A percentile compares a stretch with the other conserved stretches of the same genome.
These are phyloP conservation scores for Chiloscyllium plagiosum DNA, from an alignment of 2,113 vertebrate genomes.

Conservation along the genomic window DNA sequence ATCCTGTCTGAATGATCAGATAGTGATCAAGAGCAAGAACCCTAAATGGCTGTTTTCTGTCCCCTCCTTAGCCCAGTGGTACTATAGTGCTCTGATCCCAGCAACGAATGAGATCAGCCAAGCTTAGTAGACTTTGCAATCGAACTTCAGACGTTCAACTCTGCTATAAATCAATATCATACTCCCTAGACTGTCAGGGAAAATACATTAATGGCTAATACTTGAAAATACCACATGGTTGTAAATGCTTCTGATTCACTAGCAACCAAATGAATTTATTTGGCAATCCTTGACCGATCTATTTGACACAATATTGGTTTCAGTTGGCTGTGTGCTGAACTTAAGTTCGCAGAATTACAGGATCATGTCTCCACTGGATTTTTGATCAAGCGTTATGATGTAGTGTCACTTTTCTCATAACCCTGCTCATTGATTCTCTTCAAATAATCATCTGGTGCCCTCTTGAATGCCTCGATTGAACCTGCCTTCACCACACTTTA, in stretches of 20 bases:
- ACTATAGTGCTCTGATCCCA: not conserved
- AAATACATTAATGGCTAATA: not conserved
- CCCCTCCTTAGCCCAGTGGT: not conserved
- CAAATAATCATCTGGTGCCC: too few relatives aligned
- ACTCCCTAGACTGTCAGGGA: not conserved
- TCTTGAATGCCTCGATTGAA: too few relatives aligned
- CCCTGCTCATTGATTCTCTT: too few relatives aligned
- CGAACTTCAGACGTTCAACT: not conserved
- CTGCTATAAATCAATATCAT: not conserved
- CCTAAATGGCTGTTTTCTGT: not conserved
- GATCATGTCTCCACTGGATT: too few relatives aligned
- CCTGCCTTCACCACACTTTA: too few relatives aligned
- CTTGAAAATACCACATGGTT: not conserved
- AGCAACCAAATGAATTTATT: not conserved
- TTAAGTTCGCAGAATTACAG: too few relatives aligned
- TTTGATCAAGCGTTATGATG: too few relatives aligned
- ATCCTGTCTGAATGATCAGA: not conserved
- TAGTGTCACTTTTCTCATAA: too few relatives aligned
- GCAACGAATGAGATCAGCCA: not conserved
- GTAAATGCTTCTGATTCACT: not conserved
- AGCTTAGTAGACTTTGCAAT: not conserved
- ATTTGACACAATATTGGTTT: not conserved
- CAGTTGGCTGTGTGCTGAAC: not conserved
- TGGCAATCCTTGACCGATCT: not conserved
- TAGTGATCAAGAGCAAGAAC: not conserved